Conservation (phyloP, 2,888 invertebrate species). For the Leucophora obtusa region DNA sequence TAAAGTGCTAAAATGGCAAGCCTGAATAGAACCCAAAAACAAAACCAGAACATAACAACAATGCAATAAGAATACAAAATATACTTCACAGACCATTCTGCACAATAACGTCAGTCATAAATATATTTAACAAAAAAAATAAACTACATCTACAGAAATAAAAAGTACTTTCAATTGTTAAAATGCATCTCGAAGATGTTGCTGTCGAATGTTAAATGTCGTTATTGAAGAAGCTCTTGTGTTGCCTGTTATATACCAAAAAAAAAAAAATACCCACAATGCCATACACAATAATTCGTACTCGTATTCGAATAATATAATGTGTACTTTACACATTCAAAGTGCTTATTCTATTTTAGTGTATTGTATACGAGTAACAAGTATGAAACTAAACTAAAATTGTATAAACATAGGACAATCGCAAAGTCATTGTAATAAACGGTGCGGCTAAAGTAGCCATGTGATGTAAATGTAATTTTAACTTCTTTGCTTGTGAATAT, state of each 20-base stretch:
- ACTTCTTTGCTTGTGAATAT: too few relatives aligned
- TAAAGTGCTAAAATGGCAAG: too few relatives aligned
- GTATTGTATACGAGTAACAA: conserved; percentile 7
- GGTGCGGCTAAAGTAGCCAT: too few relatives aligned
- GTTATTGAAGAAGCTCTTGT: conserved; percentile 44
- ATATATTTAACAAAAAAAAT: neutral
- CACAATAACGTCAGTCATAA: conserved; percentile 3
- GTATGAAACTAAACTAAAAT: neutral
- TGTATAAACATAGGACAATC: too few relatives aligned
- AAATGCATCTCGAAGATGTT: conserved; percentile 30
- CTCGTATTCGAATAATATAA: conserved; percentile 26
- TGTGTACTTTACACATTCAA: conserved; percentile 19
- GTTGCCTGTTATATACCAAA: conserved; percentile 6
- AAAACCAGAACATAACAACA: conserved; percentile 23
- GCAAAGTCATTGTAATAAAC: too few relatives aligned
- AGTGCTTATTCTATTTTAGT: conserved; percentile 17
- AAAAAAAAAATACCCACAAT: neutral
- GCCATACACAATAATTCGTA: conserved; percentile 2
- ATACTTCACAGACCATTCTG: conserved; percentile 15
- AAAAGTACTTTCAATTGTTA: conserved; percentile 49
- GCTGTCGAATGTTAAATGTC: conserved; percentile 45
- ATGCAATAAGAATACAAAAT: conserved; percentile 5
- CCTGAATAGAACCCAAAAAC: neutral
- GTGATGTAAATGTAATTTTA: too few relatives aligned
- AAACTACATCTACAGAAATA: neutral